Evolutionary conservation across 1,140 invertebrate genomes (phyloP), one percentile per base, ranked within the genome.

Genomic region (Drosophila tsacasi): DNA sequence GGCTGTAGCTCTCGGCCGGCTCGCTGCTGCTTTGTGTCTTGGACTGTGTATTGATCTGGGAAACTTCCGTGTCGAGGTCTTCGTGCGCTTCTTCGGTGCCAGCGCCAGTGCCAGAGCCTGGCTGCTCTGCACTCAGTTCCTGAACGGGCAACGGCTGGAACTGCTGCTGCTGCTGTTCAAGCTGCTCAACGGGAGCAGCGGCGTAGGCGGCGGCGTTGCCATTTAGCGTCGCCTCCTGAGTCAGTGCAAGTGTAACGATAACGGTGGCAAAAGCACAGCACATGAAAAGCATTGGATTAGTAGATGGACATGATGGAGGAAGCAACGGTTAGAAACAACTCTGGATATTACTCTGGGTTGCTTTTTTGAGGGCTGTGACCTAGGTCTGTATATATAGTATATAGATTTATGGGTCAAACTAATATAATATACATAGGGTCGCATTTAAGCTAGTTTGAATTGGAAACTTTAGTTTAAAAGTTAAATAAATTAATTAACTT

Each of bases 41-140:
- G 59, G 89, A 89, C 76, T 93, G 92, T 79, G 92, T 93, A 77
- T 93, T 93, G 47, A 93, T 93, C 69, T 93, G 92, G 64, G 92
- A 93, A 35, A 93, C 92, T 91, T 93, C 92, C 59, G 86, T 93
- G 77, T 93, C 92, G 44, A 93, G 81, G 67, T 93, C 92, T 86
- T 93, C 92, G 75, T 85, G 92, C 58, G 92, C 76, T 47, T 93
- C 92, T 69, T 93, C 92, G 15, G 74, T 54, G 27, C 52, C 54
- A 68, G 50, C 42, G 50, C 50, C 50, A 37, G 58, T 44, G 21
- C 79, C 49, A 37, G 42, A 59, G 68, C 67, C 62, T 35, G 35
- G 60, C 62, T 79, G 61, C 35, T 84, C 68, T n/a, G n/a, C n/a
- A 44, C 35, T 52, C 12, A 50, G 60, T 35, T 77, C 57, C 71